Evolutionary conservation across 1,140 invertebrate genomes (phyloP).

Genomic region (Cydia fagiglandana): DNA sequence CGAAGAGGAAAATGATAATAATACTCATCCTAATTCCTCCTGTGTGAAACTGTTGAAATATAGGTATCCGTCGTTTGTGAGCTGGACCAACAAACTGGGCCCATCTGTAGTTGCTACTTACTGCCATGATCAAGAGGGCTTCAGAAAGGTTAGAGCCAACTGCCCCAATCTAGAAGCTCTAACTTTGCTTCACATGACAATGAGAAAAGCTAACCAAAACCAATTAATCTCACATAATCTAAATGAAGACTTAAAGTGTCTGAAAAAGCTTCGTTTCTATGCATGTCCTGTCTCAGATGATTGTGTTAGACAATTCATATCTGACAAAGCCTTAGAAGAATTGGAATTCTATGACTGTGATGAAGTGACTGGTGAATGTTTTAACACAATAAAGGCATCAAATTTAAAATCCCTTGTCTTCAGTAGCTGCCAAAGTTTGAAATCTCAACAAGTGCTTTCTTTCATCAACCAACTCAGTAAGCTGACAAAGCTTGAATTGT

Average conservation of each 20-base stretch:
- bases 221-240: background rate
- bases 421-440: conserved; percentile 3
- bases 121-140: background rate
- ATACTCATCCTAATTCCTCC: background rate
- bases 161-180: conserved; percentile 10
- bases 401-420: conserved; percentile 1
- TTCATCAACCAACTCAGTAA: background rate
- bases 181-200: background rate
- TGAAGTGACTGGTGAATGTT: conserved; percentile 3
- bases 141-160: background rate
- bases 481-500: background rate
- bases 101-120: background rate
- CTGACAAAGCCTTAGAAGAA: background rate
- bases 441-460: background rate
- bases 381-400: background rate
- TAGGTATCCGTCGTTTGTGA: conserved; percentile 1
- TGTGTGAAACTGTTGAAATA: background rate
- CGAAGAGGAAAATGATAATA: background rate
- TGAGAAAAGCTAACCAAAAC: background rate
- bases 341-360: conserved; percentile 3
- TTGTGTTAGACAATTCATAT: background rate
- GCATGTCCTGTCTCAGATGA: conserved; percentile 6
- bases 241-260: background rate
- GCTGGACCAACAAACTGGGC: background rate
- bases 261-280: conserved; percentile 1